A percentile compares a stretch with the other conserved stretches of the same genome.
Evolutionary conservation across 1,140 invertebrate genomes (phyloP).

Genomic region (Pseudomyrmex flavicornis): DNA sequence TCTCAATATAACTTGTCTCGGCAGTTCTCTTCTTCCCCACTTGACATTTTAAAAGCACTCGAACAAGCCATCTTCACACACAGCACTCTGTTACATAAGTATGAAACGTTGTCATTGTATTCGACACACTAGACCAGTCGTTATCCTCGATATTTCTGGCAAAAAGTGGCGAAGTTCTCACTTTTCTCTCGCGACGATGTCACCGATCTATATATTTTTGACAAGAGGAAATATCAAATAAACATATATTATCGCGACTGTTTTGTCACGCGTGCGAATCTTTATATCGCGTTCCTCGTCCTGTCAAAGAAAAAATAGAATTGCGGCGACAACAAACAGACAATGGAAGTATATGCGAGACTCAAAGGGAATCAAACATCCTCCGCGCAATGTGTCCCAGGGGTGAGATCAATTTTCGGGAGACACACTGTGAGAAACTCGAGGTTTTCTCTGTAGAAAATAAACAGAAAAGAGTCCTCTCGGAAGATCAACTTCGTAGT

Average conservation of each 20-base stretch:
- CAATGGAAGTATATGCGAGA: background rate
- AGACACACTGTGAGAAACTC: background rate
- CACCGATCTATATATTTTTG: background rate
- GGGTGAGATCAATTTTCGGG: conserved; percentile 27
- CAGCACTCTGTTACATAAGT: background rate
- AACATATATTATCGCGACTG: background rate
- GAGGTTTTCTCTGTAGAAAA: conserved; percentile 6
- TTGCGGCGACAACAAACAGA: background rate
- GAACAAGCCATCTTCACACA: background rate
- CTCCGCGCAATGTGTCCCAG: background rate
- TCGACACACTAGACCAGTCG: too few species aligned
- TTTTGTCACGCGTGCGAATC: background rate
- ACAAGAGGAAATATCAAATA: background rate
- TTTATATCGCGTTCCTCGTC: background rate
- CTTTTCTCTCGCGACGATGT: background rate
- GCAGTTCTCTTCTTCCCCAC: background rate
- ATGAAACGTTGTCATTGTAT: conserved; percentile 10
- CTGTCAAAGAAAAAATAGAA: background rate
- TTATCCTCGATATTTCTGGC: background rate
- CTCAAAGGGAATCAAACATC: background rate
- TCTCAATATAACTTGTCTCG: background rate
- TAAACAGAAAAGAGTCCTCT: conserved; percentile 19
- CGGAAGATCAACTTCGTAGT: background rate
- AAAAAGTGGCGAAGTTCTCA: background rate
- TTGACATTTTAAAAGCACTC: conserved; percentile 23